Conservation (phyloP, 1,140 invertebrate genomes). For the Euura saliciscinereae region DNA sequence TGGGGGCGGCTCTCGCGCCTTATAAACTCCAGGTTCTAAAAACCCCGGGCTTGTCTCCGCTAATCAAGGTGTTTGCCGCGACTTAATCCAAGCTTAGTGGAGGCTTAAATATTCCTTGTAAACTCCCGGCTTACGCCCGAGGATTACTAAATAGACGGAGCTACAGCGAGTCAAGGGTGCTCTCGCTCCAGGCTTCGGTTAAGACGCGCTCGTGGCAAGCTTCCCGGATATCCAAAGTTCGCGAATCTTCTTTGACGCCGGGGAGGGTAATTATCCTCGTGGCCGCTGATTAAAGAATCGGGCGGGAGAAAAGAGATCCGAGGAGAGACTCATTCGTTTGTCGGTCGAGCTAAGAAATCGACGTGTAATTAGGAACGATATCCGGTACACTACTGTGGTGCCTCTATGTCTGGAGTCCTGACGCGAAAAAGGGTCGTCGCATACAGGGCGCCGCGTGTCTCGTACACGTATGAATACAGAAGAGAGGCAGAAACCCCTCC, state of each 20-base stretch:
- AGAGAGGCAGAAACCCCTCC: slow-evolving; percentile 24
- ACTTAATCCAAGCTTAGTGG: slow-evolving; percentile 54
- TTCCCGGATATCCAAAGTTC: background rate
- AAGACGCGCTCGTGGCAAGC: background rate
- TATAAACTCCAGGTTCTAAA: background rate
- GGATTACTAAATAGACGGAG: slow-evolving; percentile 12
- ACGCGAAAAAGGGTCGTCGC: background rate
- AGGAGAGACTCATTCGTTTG: slow-evolving; percentile 14
- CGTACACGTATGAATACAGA: background rate
- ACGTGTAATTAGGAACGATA: slow-evolving; percentile 45
- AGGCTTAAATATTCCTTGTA: slow-evolving; percentile 58
- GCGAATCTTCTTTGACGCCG: slow-evolving; percentile 33
- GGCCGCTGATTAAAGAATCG: background rate
- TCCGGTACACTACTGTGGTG: slow-evolving; percentile 25
- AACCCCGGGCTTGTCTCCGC: slow-evolving; percentile 42
- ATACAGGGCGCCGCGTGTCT: too few relatives aligned
- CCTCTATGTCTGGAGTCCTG: background rate
- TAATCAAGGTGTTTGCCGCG: slow-evolving; percentile 54
- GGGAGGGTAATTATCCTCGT: slow-evolving; percentile 10
- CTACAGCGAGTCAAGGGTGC: background rate
- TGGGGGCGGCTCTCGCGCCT: background rate
- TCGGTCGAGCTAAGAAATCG: slow-evolving; percentile 32
- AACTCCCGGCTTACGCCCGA: slow-evolving; percentile 38
- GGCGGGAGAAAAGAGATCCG: background rate
- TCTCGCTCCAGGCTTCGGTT: too few relatives aligned